Base-by-base conservation (phyloP, 1,140 invertebrate genomes). In the Trichomalopsis sarcophagae region DNA sequence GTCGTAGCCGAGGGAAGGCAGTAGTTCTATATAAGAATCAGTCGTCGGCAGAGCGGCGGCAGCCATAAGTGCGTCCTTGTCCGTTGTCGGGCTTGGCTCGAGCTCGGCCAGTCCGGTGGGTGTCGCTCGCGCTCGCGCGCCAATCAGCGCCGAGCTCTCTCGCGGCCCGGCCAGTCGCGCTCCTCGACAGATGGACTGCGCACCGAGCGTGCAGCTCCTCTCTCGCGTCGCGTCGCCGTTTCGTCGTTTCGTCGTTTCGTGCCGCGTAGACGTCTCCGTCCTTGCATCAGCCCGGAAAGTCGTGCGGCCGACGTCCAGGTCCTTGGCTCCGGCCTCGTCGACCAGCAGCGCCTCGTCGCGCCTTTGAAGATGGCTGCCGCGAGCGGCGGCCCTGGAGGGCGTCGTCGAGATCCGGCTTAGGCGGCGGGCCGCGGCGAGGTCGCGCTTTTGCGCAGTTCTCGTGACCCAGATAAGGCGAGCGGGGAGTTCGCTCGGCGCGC, bases 401-500 rank as follows among this genome's bases (percentile, higher is more conserved):
- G 66, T 89, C 62, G 77, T 71, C 81, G 85, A 83, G 88, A 83
- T 84, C 85, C 80, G 78, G 86, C 44, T 44, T 66, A 33, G 11
- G 77, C 77, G 77, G 77, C 27, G 27, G n/a, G 71, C 79, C 13
- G 23, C 66, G 68, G n/a, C 68, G 30, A 27, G 23, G 68, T 33
- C 68, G 68, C 68, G 75, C 85, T 89, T 88, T 87, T 92, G 91
- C 92, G 92, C 92, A 93, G 91, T 93, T 92, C 90, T 90, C 91
- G 90, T 93, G 92, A 93, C 92, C 92, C 91, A 93, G 91, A 93
- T 92, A 68, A 86, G 30, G 36, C 30, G 76, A 84, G 89, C 89
- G 91, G 91, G 92, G 91, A 92, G 92, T 92, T 92, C 87, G 92
- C 89, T 92, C 92, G 92, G 88, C 89, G 89, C 89, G 89, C 87